Evolutionary conservation across 2,797 vertebrate species (phyloP).

Genomic region (Aplochiton taeniatus): DNA sequence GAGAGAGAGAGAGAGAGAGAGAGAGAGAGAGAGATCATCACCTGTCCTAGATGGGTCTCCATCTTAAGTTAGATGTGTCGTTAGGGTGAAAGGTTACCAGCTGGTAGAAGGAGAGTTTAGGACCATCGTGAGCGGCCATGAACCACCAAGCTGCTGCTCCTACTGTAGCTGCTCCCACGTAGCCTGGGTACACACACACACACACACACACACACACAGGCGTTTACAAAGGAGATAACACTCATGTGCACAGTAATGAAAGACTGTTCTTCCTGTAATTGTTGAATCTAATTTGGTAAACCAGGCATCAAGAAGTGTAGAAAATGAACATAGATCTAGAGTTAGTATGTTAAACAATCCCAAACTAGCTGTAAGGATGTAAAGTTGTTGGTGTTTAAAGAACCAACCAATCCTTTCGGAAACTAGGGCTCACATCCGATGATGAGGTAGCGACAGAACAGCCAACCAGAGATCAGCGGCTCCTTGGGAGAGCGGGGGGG

Average conservation of each 20-base stretch:
- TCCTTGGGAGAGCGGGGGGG: constrained; percentile 77
- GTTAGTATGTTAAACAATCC: no score
- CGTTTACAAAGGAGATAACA: neutral
- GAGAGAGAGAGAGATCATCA: neutral
- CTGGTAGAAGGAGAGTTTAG: constrained; percentile 75
- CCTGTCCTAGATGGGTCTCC: no score
- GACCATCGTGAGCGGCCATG: constrained; percentile 79
- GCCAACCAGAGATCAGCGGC: constrained; percentile 79
- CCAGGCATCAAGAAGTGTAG: neutral
- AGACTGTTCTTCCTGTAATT: no score
- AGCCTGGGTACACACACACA: constrained; percentile 55
- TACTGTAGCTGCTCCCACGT: constrained; percentile 79
- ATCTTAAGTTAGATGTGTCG: no score
- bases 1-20: neutral
- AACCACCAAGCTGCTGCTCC: constrained; percentile 84
- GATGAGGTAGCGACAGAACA: constrained; percentile 82
- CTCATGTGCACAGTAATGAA: no score
- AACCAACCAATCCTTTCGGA: no score
- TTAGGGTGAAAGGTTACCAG: constrained; percentile 54
- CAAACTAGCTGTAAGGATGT: no score
- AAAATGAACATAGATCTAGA: neutral
- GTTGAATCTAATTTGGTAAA: no score
- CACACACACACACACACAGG: neutral
- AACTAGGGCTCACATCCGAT: constrained; percentile 72
- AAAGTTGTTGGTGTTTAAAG: no score